phyloP scores from a whole-genome alignment of 2,888 invertebrate species.

The Zaprionus bogoriensis region DNA sequence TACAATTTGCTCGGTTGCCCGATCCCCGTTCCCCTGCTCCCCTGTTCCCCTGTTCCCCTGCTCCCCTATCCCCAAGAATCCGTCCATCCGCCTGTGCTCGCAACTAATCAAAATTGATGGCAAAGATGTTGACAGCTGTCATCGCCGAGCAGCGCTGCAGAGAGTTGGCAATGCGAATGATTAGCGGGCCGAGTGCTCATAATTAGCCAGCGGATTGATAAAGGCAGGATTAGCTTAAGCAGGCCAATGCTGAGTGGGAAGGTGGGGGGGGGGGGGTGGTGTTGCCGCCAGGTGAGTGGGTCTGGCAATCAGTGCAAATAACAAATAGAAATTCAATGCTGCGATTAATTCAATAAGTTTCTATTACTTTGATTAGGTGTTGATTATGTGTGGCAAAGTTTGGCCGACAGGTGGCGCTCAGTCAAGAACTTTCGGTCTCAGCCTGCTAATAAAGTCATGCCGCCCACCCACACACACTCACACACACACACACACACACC shows the following conservation, averaged over 20 bases:
- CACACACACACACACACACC: constrained; percentile 4
- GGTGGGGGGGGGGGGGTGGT: too few relatives aligned
- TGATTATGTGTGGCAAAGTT: constrained; percentile 68
- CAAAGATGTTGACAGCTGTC: constrained; percentile 67
- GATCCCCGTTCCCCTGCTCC: neutral
- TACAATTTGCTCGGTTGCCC: neutral
- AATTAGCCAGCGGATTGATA: constrained; percentile 39
- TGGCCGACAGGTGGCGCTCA: constrained; percentile 55
- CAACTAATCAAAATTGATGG: constrained; percentile 71
- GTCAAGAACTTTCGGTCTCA: constrained; percentile 38
- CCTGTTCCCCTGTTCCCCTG: too few relatives aligned
- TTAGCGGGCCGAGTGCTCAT: constrained; percentile 50
- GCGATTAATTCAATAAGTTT: constrained; percentile 75
- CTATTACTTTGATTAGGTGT: constrained; percentile 77
- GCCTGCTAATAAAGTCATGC: constrained; percentile 72
- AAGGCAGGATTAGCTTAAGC: constrained; percentile 10
- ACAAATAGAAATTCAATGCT: constrained; percentile 70
- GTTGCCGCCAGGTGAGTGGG: too few relatives aligned
- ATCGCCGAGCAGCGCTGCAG: constrained; percentile 46
- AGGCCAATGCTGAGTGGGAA: neutral
- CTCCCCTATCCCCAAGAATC: too few relatives aligned
- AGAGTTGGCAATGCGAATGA: constrained; percentile 38
- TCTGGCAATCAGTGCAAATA: constrained; percentile 55
- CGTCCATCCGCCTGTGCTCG: neutral
- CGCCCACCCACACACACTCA: constrained; percentile 25